Evolutionary conservation across 2,888 invertebrate genomes (phyloP).

Genomic region (Scaptomyza reducta): DNA sequence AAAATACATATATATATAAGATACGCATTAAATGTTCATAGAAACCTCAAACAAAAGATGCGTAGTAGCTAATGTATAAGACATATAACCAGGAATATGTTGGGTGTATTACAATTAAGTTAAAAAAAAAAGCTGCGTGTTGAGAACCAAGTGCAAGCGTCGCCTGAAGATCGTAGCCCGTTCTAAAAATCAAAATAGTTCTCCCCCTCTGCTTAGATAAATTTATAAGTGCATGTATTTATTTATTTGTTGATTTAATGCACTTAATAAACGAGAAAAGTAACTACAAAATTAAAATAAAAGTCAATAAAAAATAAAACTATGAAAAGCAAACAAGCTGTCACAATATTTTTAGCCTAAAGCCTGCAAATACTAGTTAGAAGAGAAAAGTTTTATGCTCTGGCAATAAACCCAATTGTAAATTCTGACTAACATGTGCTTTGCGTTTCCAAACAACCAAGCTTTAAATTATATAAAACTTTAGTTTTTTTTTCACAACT

Average conservation of each 20-base stretch:
- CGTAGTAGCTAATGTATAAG: constrained; percentile 21
- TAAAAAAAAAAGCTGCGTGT: too few relatives aligned
- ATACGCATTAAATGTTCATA: constrained; percentile 3
- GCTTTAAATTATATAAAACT: constrained; percentile 31
- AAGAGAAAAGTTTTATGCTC: constrained; percentile 59
- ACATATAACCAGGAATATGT: constrained; percentile 21
- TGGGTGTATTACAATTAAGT: constrained; percentile 23
- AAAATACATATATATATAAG: constrained; percentile 4
- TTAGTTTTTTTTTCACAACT: constrained; percentile 7
- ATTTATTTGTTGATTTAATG: constrained; percentile 74
- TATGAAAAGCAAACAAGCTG: constrained; percentile 37
- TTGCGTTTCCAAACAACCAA: constrained; percentile 40
- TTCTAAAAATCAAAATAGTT: constrained; percentile 23
- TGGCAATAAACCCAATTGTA: constrained; percentile 49
- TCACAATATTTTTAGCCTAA: constrained; percentile 57
- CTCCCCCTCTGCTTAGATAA: constrained; percentile 29
- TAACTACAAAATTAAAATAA: constrained; percentile 35
- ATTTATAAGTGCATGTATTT: constrained; percentile 66
- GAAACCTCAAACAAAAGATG: constrained; percentile 11
- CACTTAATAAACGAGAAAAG: constrained; percentile 52
- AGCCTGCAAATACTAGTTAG: constrained; percentile 56
- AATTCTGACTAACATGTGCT: constrained; percentile 40
- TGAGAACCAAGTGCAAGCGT: neutral
- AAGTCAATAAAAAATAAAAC: constrained; percentile 30
- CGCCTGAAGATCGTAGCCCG: constrained; percentile 11